A percentile compares a stretch with the other conserved stretches of the same genome.
Evolutionary conservation across 2,113 vertebrate species (phyloP).

Genomic region (Perca fluviatilis): DNA sequence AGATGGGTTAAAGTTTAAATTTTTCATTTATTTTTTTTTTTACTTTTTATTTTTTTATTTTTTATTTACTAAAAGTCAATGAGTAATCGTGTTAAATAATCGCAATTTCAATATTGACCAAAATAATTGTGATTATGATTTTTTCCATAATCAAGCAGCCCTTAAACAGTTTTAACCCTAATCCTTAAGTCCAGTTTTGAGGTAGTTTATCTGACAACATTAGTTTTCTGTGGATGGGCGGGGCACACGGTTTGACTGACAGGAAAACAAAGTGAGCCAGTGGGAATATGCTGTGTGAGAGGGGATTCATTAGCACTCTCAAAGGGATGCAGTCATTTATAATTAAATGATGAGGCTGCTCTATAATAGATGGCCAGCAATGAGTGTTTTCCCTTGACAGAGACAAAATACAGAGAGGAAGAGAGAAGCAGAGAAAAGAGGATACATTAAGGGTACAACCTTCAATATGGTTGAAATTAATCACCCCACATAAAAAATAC

Average conservation of each 20-base stretch:
- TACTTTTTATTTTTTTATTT: too few relatives aligned
- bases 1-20: conserved; percentile 7
- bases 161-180: too few relatives aligned
- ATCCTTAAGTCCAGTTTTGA: too few relatives aligned
- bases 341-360: conserved; percentile 66
- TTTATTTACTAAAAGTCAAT: too few relatives aligned
- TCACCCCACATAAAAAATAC: conserved; percentile 6
- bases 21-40: too few relatives aligned
- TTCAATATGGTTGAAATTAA: conserved; percentile 20
- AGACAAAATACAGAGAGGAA: conserved; percentile 34
- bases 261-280: conserved; percentile 14
- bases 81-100: too few relatives aligned
- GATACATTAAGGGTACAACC: not conserved
- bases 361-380: conserved; percentile 71
- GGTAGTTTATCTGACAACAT: too few relatives aligned
- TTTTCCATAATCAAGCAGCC: too few relatives aligned
- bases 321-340: conserved; percentile 70
- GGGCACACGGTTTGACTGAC: conserved; percentile 17
- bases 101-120: too few relatives aligned
- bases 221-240: not conserved
- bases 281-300: conserved; percentile 44
- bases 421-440: not conserved
- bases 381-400: conserved; percentile 50
- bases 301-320: conserved; percentile 72
- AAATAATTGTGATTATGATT: too few relatives aligned